These are phyloP conservation scores for Datnioides undecimradiatus DNA, from an alignment of 2,113 vertebrate species.

Conservation along the genomic window DNA sequence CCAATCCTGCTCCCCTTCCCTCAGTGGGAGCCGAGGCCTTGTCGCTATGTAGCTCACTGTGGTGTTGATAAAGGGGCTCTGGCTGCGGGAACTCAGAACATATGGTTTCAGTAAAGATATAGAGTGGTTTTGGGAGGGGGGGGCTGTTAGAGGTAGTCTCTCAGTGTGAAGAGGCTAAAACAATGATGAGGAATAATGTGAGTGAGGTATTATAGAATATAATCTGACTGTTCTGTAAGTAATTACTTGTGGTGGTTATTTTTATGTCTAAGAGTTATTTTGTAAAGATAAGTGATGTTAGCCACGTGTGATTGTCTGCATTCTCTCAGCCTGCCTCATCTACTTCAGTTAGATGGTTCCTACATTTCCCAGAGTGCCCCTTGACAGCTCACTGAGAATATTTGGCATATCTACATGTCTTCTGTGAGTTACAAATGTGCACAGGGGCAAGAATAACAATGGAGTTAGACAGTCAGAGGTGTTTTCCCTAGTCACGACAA, in stretches of 20 bases:
- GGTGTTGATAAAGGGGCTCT: conserved; percentile 74
- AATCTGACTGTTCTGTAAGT: background rate
- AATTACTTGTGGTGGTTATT: background rate
- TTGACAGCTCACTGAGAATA: background rate
- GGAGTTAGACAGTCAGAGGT: background rate
- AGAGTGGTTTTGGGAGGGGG: conserved; percentile 17
- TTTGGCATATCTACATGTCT: background rate
- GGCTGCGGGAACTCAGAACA: conserved; percentile 62
- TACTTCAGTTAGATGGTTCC: background rate
- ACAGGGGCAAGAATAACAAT: background rate
- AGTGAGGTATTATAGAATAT: background rate
- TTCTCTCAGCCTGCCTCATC: background rate
- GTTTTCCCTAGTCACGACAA: background rate
- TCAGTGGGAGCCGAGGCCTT: conserved; percentile 71
- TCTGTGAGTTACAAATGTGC: background rate
- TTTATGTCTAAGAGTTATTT: background rate
- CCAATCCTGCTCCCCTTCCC: conserved; percentile 38
- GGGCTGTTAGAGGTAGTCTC: background rate
- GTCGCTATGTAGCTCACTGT: conserved; percentile 64
- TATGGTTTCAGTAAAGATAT: conserved; percentile 82
- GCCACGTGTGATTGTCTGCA: background rate
- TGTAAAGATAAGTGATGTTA: background rate
- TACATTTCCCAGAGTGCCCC: conserved; percentile 2
- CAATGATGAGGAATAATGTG: conserved; percentile 5
- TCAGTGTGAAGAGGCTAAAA: conserved; percentile 13